A percentile compares a stretch with the other conserved stretches of the same genome.
phyloP scores from a whole-genome alignment of 1,140 invertebrate genomes.

The Zaprionus capensis region DNA sequence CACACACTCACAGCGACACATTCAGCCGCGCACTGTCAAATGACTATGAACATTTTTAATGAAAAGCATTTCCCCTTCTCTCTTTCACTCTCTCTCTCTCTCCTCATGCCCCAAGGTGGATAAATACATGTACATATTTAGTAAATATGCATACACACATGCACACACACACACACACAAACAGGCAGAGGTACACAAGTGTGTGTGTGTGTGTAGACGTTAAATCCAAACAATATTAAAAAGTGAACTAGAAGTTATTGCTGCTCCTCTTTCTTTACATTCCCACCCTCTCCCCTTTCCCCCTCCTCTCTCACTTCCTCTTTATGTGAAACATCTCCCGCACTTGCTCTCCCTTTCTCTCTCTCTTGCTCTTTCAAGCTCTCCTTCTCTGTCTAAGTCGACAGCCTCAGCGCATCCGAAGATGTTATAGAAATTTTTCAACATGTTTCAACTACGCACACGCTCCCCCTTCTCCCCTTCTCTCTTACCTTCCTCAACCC shows the following conservation, averaged over 20 bases:
- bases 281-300: neutral
- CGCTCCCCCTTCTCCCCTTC: neutral
- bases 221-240: conserved; percentile 72
- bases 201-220: conserved; percentile 18
- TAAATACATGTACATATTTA: conserved; percentile 4
- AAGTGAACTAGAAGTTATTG: conserved; percentile 77
- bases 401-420: conserved; percentile 35
- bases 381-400: conserved; percentile 5
- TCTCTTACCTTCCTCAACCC: neutral
- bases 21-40: conserved; percentile 49
- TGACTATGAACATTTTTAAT: conserved; percentile 75
- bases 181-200: neutral
- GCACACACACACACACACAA: neutral
- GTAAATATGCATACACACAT: conserved; percentile 7
- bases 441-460: conserved; percentile 77
- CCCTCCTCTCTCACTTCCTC: neutral
- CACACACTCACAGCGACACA: conserved; percentile 27
- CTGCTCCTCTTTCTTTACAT: conserved; percentile 15
- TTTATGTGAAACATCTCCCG: neutral
- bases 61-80: conserved; percentile 50
- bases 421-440: conserved; percentile 80
- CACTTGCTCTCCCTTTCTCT: neutral
- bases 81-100: no score
- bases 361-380: conserved; percentile 1
- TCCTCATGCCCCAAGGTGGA: no score